Evolutionary conservation across 2,797 vertebrate genomes (phyloP), one percentile per base, ranked within the genome.

Genomic region (Sebastes hubbsi): DNA sequence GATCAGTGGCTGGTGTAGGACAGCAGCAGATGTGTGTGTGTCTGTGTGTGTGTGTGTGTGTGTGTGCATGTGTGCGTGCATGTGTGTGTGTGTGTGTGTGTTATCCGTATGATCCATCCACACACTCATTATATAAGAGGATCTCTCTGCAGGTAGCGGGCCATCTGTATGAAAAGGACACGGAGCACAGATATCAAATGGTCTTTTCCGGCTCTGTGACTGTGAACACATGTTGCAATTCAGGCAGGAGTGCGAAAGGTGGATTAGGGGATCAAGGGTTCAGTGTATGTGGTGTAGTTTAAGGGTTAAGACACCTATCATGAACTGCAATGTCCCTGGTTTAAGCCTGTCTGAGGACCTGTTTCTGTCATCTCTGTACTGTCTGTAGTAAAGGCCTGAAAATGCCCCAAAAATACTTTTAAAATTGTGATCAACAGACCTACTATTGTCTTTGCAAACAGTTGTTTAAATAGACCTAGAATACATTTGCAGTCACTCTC

Each of bases 41-140:
- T 46, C 0, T 46, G 42, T 46, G 42, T 46, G 38, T 42, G 90
- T 83, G 46, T 2, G 18, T 16, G 38, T 3, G 18, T 16, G 18
- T 2, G 16, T 8, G 46, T 20, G 46, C 8, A 18, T 20, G 18
- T 49, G 46, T 92, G 91, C 82, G 82, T 81, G 36, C 2, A 18
- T 91, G 91, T 82, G 83, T 78, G 77, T 74, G 77, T 88, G 46
- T 87, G 91, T 84, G 91, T 85, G 83, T 80, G 75, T 77, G 77
- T 90, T 85, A 92, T 91, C 87, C 71, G 38, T 74, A 83, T 91
- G 84, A 90, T 87, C 82, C 88, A 64, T 80, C 83, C 69, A 79
- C 77, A 79, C 75, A 61, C 25, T 62, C 62, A 52, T 93, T 93
- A 90, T 82, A 85, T 92, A 89, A 91, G 78, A 87, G 85, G 86